Evolutionary conservation across 1,140 invertebrate species (phyloP).

Genomic region (Drosophila lini): DNA sequence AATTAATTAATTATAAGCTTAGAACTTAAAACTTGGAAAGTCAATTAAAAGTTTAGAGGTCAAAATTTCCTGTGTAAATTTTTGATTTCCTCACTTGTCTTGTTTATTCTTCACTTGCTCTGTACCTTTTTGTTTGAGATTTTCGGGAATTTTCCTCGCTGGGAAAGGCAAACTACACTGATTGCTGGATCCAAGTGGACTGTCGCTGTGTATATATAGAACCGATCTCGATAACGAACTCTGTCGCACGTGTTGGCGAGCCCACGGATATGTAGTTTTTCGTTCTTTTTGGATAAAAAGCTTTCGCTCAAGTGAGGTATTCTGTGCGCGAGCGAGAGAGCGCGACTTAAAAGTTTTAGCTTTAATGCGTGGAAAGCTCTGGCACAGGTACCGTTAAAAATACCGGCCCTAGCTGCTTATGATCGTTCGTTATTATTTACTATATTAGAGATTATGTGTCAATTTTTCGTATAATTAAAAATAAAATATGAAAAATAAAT

Average conservation of each 20-base stretch:
- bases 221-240: constrained; percentile 7
- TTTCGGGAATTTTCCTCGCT: not conserved
- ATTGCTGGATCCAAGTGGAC: constrained; percentile 23
- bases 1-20: not conserved
- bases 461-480: too few species aligned
- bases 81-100: not conserved
- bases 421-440: not conserved
- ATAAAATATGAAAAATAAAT: too few species aligned
- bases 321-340: constrained; percentile 27
- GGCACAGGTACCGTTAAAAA: constrained; percentile 15
- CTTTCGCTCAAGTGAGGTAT: constrained; percentile 34
- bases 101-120: constrained; percentile 6
- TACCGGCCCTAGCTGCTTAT: not conserved
- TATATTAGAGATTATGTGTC: too few species aligned
- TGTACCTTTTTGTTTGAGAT: constrained; percentile 46
- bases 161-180: constrained; percentile 33
- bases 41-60: constrained; percentile 3
- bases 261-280: constrained; percentile 4
- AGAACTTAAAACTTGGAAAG: not conserved
- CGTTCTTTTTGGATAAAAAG: constrained; percentile 46
- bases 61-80: not conserved
- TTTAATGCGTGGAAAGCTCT: constrained; percentile 18
- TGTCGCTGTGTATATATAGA: constrained; percentile 2
- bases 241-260: constrained; percentile 45
- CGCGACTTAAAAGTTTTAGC: constrained; percentile 43